Conservation (phyloP, 2,113 vertebrate species). For the Callithrix jacchus region DNA sequence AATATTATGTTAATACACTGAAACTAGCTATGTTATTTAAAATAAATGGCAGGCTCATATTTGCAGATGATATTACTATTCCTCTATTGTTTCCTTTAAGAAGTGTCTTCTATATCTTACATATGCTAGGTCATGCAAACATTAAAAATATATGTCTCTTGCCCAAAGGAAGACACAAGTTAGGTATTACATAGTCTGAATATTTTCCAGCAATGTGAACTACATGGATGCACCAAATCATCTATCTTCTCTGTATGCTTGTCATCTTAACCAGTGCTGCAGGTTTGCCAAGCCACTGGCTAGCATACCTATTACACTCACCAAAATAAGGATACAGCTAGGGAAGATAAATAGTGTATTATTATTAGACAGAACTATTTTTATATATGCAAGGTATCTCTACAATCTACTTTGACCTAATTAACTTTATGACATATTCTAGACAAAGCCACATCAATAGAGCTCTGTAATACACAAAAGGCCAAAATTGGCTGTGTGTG, state of each 20-base stretch:
- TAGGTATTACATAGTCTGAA: not conserved
- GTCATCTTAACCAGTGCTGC: not conserved
- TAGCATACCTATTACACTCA: not conserved
- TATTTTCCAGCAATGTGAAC: not conserved
- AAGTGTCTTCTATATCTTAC: not conserved
- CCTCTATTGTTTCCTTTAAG: not conserved
- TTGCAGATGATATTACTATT: not conserved
- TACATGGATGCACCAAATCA: not conserved
- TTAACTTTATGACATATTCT: not conserved
- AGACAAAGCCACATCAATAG: not conserved
- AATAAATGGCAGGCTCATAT: not conserved
- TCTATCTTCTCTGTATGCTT: not conserved
- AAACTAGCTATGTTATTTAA: not conserved
- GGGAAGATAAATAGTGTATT: not conserved
- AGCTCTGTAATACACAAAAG: not conserved
- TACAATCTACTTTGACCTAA: not conserved
- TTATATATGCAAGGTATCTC: not conserved
- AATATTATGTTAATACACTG: not conserved
- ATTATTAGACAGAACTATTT: not conserved
- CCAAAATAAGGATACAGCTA: not conserved
- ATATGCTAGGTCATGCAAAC: not conserved
- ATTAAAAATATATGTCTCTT: not conserved
- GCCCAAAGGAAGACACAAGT: not conserved
- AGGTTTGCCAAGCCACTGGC: not conserved
- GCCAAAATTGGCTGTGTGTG: not conserved